Evolutionary conservation across 2,113 vertebrate genomes (phyloP), one percentile per base, ranked within the genome.

Genomic region (Nothobranchius kuhntae): DNA sequence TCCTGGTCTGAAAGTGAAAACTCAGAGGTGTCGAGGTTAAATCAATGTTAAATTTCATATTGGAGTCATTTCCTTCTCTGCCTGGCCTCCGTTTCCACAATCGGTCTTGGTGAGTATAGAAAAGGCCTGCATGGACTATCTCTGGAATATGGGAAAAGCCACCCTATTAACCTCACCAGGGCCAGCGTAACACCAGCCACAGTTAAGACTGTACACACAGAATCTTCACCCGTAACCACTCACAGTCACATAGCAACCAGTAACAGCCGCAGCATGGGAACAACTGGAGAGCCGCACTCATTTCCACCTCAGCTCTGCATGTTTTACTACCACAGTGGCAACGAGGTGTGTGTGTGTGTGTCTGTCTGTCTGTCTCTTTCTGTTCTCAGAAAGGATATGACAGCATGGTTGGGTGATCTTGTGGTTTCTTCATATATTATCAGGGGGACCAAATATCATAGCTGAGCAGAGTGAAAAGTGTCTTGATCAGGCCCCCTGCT

Each of bases 111-210:
- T 93, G 90, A 92, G 92, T 91, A 85, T 47, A 68, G 68, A 66
- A 60, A 75, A 73, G 24, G 24, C 51, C 63, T 92, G 93, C 93
- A 94, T 94, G 93, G 79, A 81, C 45, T 65, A 67, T 57, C 62
- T 63, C 30, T 73, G 61, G 70, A 58, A 56, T 54, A 61, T 2
- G 15, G 40, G 65, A 38, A 5, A 46, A 38, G 21, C 42, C 71
- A 55, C 68, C 59, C 53, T 15, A 80, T 90, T 89, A 90, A 89
- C 90, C 76, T 68, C 78, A 87, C 75, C 73, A 73, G 67, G 61
- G 38, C 65, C 52, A 15, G 21, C 51, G 65, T 78, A 68, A 75
- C 53, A 21, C 48, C 71, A 35, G 35, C 48, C 44, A 2, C 36
- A 14, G 51, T 56, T 11, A 57, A 59, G 51, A 48, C 24, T 40